Evolutionary conservation across 2,797 vertebrate genomes (phyloP).

Genomic region (Betta splendens): DNA sequence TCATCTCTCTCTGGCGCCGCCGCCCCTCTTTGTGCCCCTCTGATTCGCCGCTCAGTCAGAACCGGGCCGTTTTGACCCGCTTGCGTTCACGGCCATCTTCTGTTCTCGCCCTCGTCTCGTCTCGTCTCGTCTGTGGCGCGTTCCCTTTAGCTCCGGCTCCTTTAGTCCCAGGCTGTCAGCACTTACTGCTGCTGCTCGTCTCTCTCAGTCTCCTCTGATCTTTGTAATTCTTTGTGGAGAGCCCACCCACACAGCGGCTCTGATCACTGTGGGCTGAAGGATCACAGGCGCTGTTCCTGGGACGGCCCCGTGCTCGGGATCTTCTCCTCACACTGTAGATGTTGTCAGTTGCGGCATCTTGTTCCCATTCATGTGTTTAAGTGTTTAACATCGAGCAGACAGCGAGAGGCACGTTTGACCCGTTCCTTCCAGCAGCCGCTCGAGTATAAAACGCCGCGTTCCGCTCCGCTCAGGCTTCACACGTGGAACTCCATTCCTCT

Average conservation of each 20-base stretch:
- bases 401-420: no score
- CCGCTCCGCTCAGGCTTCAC: no score
- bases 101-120: slow-evolving; percentile 17
- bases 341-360: neutral
- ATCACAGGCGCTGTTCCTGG: slow-evolving; percentile 15
- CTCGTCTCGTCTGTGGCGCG: slow-evolving; percentile 5
- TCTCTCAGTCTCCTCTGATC: slow-evolving; percentile 2
- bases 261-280: slow-evolving; percentile 1
- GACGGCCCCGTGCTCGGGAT: slow-evolving; percentile 9
- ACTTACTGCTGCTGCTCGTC: neutral
- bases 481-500: no score
- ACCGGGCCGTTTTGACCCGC: slow-evolving; percentile 40
- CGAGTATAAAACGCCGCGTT: neutral
- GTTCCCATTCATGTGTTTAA: neutral
- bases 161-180: neutral
- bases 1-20: slow-evolving; percentile 51
- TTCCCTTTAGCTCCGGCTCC: neutral
- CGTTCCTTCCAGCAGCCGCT: no score
- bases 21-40: slow-evolving; percentile 17
- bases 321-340: neutral
- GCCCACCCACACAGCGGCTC: slow-evolving; percentile 14
- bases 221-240: slow-evolving; percentile 3
- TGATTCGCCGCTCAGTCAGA: slow-evolving; percentile 42
- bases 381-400: neutral
- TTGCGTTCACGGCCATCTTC: slow-evolving; percentile 30